Evolutionary conservation across 2,888 invertebrate genomes (phyloP), one percentile per base, ranked within the genome.

Genomic region (Nebria brevicollis): DNA sequence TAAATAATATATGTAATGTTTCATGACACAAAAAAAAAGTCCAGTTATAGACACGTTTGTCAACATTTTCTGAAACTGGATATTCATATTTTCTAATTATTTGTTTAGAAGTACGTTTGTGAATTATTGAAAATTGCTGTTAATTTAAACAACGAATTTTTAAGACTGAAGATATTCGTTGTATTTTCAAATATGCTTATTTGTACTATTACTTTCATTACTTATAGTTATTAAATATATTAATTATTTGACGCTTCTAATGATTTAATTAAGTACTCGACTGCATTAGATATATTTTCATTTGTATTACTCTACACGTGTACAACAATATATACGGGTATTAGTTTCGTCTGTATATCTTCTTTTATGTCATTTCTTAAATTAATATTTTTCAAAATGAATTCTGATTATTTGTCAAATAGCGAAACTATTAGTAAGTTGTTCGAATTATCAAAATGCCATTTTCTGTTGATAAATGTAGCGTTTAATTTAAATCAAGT

Each of bases 401-500:
- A 77, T 42, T 66, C 43, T 41, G 6, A 65, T 75, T 26, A 65
- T n/a, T 20, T 26, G 64, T 34, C 76, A 6, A 34, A 66, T 10
- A 64, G 42, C 2, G 26, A 1, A 13, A 8, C 68, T 5, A 11
- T 42, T 1, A 42, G 15, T 25, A 43, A n/a, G 15, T 77, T 77
- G 41, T 41, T 77, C 7, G 65, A 68, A 43, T 77, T 13, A 26
- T 66, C 4, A 13, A 42, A 15, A 41, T 15, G 2, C 15, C 66
- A 68, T 20, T 41, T 15, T 25, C 20, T 42, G 8, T 68, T 68
- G 20, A 4, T 65, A 15, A 20, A 25, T 65, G 20, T 75, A 25
- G 65, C 75, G 34, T 65, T 20, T 3, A 20, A 75, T 13, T 68
- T 77, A 11, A 68, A 42, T 15, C 13, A 68, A 68, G 10, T 66